Percentiles rank a stretch among this genome's conserved stretches.
Evolutionary conservation across 37 sponge, comb jelly and placozoan species (phyloP).

Genomic region (Eunapius fragilis): DNA sequence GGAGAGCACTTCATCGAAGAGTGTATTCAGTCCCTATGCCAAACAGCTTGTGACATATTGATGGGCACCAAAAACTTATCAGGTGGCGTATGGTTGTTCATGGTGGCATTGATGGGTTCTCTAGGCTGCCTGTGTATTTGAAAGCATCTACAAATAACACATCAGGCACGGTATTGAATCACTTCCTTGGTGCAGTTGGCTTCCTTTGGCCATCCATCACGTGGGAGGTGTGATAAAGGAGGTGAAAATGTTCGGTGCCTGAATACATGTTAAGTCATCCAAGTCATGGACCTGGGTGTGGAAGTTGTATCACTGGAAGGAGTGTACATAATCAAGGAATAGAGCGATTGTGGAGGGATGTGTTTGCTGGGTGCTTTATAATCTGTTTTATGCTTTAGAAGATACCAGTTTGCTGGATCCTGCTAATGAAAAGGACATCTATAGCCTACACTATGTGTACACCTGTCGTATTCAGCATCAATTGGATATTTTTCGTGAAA

Average conservation of each 20-base stretch:
- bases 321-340: constrained; percentile 29
- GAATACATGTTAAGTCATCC: constrained; percentile 66
- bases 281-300: constrained; percentile 40
- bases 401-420: neutral
- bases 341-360: constrained; percentile 18
- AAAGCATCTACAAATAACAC: constrained; percentile 40
- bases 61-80: constrained; percentile 38
- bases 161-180: neutral
- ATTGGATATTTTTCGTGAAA: neutral
- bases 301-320: constrained; percentile 57
- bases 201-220: neutral
- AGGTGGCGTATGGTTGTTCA: constrained; percentile 51
- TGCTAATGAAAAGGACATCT: neutral
- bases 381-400: neutral
- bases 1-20: constrained; percentile 19
- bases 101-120: constrained; percentile 67
- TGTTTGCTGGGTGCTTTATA: constrained; percentile 2
- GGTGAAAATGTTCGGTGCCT: constrained; percentile 33
- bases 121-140: constrained; percentile 38
- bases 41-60: constrained; percentile 50
- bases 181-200: neutral
- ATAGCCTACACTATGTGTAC: neutral
- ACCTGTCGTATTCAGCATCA: neutral
- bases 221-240: neutral
- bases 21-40: constrained; percentile 19